Conservation (phyloP, 2,113 vertebrate species). For the Balaenoptera acutorostrata region DNA sequence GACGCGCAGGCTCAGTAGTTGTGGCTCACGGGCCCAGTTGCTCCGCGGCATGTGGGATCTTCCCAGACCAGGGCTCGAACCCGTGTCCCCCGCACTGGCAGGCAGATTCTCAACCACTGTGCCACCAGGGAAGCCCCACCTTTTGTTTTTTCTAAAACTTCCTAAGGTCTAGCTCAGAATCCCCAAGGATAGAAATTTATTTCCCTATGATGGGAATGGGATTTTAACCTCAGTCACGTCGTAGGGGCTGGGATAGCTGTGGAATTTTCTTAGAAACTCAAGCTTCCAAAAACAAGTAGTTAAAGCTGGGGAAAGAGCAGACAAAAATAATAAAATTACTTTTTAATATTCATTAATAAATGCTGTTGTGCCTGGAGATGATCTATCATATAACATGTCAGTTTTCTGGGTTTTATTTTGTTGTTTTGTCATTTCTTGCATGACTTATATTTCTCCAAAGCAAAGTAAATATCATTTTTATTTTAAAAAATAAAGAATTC, state of each 20-base stretch:
- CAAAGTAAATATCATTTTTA: conserved; percentile 50
- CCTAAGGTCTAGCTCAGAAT: background rate
- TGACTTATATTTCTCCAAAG: conserved; percentile 62
- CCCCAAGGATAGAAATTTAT: background rate
- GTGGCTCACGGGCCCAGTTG: too few species aligned
- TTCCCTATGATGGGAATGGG: background rate
- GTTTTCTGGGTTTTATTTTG: background rate
- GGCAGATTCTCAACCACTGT: too few species aligned
- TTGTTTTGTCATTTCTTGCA: background rate
- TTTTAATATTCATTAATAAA: conserved; percentile 54
- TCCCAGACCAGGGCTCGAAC: too few species aligned
- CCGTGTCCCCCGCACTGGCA: too few species aligned
- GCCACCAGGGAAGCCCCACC: too few species aligned
- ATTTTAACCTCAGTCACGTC: background rate
- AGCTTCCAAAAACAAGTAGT: conserved; percentile 15
- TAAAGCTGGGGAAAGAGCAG: conserved; percentile 8
- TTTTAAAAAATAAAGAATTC: background rate
- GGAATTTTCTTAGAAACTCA: background rate
- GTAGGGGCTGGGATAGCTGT: background rate
- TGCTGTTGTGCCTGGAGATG: conserved; percentile 3
- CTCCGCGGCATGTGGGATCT: too few species aligned
- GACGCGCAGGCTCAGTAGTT: too few species aligned
- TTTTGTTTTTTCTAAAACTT: background rate
- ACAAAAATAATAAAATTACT: conserved; percentile 19
- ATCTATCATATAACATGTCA: background rate